Percentiles rank a stretch among this genome's conserved stretches.
phyloP scores from a whole-genome alignment of 2,797 vertebrate species.

The Oophaga sylvatica region DNA sequence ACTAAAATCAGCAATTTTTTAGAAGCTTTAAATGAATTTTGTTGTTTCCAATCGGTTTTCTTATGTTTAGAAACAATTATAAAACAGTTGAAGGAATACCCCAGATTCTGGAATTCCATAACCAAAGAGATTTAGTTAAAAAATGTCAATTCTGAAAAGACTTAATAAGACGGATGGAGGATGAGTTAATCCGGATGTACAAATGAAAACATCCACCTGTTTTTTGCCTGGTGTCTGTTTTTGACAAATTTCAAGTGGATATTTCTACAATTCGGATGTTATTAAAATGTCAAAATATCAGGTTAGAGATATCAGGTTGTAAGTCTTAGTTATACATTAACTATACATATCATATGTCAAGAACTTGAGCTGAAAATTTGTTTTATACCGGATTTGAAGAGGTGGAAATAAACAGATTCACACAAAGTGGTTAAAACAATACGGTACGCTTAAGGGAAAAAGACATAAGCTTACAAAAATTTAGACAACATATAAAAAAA shows the following conservation, averaged over 20 bases:
- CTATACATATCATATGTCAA: neutral
- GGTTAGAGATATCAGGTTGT: neutral
- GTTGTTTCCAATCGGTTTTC: too few species aligned
- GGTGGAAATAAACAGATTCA: too few species aligned
- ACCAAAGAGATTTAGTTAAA: neutral
- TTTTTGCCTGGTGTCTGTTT: neutral
- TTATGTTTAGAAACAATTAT: too few species aligned
- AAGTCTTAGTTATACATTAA: neutral
- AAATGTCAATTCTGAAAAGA: neutral
- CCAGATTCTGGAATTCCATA: neutral
- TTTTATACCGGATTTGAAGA: too few species aligned
- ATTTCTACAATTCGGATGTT: neutral
- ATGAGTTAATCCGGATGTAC: neutral
- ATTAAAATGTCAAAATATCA: neutral
- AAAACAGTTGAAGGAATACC: neutral
- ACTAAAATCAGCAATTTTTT: too few species aligned
- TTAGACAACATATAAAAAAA: too few species aligned
- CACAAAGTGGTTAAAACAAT: too few species aligned
- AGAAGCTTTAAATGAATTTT: too few species aligned
- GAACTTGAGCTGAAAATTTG: too few species aligned
- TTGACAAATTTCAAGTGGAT: neutral
- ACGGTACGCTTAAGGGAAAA: too few species aligned
- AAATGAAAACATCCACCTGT: neutral
- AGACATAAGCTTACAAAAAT: too few species aligned
- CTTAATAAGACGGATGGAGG: neutral